phyloP scores from a whole-genome alignment of 2,888 invertebrate species.

The Cheiracanthium punctorium region DNA sequence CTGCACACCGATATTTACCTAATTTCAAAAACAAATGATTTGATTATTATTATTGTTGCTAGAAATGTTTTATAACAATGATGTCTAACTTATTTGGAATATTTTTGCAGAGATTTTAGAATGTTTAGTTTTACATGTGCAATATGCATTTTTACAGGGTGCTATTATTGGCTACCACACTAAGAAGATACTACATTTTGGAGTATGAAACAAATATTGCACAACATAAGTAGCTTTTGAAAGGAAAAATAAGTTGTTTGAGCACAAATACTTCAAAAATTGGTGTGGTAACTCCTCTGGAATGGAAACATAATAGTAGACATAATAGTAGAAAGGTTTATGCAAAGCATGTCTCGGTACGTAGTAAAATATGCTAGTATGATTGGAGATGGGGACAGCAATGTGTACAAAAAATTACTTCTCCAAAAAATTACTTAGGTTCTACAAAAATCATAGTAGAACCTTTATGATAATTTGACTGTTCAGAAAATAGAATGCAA shows the following conservation, averaged over 20 bases:
- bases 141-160: slow-evolving; percentile 15
- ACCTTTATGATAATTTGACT: slow-evolving; percentile 23
- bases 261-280: slow-evolving; percentile 71
- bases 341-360: slow-evolving; percentile 50
- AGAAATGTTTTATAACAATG: no score
- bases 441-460: slow-evolving; percentile 14
- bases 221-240: slow-evolving; percentile 21
- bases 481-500: slow-evolving; percentile 71
- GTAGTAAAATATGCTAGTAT: slow-evolving; percentile 57
- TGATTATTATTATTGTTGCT: no score
- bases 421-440: no score
- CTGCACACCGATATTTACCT: no score
- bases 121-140: no score
- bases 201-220: slow-evolving; percentile 65
- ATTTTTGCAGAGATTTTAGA: no score
- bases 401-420: slow-evolving; percentile 60
- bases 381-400: slow-evolving; percentile 71
- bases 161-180: slow-evolving; percentile 64
- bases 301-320: slow-evolving; percentile 72
- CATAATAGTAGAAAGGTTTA: slow-evolving; percentile 70
- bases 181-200: slow-evolving; percentile 57
- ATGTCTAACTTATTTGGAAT: no score
- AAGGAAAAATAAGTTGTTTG: background rate
- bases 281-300: slow-evolving; percentile 67
- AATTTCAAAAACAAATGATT: no score